These are phyloP conservation scores for Cyrtodaria siliqua DNA, from an alignment of 2,888 invertebrate genomes.

Conservation along the genomic window DNA sequence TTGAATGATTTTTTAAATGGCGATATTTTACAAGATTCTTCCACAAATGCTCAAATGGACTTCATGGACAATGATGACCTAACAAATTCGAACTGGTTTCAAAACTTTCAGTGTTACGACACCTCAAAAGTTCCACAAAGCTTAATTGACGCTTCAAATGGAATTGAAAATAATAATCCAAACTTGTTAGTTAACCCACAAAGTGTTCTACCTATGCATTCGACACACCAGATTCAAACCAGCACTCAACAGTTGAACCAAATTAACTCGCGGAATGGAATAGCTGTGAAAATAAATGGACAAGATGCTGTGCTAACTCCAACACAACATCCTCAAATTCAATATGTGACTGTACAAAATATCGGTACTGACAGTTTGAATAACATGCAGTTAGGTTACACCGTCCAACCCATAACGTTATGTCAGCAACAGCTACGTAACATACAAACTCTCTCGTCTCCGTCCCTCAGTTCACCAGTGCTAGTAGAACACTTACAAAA, in stretches of 20 bases:
- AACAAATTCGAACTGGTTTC: slow-evolving; percentile 68
- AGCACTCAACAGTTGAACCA: slow-evolving; percentile 51
- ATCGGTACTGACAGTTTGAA: slow-evolving; percentile 33
- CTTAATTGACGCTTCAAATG: slow-evolving; percentile 70
- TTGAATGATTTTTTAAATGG: slow-evolving; percentile 63
- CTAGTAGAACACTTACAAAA: slow-evolving; percentile 75
- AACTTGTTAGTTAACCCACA: slow-evolving; percentile 94
- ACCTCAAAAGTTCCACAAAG: slow-evolving; percentile 70
- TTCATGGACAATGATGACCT: slow-evolving; percentile 46
- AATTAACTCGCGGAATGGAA: slow-evolving; percentile 53
- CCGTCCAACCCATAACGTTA: slow-evolving; percentile 54
- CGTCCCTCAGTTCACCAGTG: slow-evolving; percentile 76
- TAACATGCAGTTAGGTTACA: slow-evolving; percentile 53
- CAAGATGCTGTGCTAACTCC: slow-evolving; percentile 64
- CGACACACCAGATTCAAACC: slow-evolving; percentile 50
- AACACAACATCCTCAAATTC: slow-evolving; percentile 62
- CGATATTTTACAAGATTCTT: slow-evolving; percentile 36
- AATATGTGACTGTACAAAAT: slow-evolving; percentile 66
- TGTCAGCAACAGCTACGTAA: slow-evolving; percentile 54
- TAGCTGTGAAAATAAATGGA: slow-evolving; percentile 63
- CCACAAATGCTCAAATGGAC: slow-evolving; percentile 13
- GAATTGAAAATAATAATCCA: slow-evolving; percentile 75
- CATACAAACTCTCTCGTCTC: slow-evolving; percentile 50
- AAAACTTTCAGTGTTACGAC: slow-evolving; percentile 73
- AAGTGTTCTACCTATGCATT: slow-evolving; percentile 93